phyloP scores from a whole-genome alignment of 2,113 vertebrate genomes.

The Cricetomys ansorgei region DNA sequence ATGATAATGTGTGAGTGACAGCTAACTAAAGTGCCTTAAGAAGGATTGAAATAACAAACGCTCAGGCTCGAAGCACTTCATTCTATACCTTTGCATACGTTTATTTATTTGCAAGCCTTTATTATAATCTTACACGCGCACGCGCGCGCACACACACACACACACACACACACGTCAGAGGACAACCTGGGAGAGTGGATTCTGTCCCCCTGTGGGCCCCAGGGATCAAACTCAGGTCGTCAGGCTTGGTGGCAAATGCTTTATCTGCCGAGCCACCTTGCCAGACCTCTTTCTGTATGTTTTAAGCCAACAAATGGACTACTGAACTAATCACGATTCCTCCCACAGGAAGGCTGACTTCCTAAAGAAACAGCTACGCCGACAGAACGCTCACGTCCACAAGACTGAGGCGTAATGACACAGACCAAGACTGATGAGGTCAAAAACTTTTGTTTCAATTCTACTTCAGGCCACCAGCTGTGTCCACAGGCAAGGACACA shows the following conservation, averaged over 20 bases:
- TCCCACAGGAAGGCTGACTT: neutral
- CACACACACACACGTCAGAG: neutral
- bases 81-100: neutral
- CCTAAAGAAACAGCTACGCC: neutral
- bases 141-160: neutral
- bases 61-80: neutral
- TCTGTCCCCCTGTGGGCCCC: neutral
- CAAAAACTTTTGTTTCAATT: constrained; percentile 28
- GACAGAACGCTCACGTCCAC: neutral
- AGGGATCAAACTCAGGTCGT: neutral
- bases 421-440: neutral
- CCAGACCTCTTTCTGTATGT: neutral
- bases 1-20: neutral
- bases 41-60: constrained; percentile 8
- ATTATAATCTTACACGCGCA: neutral
- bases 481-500: neutral
- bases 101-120: neutral
- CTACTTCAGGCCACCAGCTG: neutral
- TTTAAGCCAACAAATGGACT: constrained; percentile 2
- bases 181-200: neutral
- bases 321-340: neutral
- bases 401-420: neutral
- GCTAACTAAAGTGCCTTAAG: neutral
- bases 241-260: neutral
- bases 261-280: neutral